Percentiles rank a stretch among this genome's conserved stretches.
phyloP scores from a whole-genome alignment of 2,888 invertebrate genomes.

The Cerceris ruficornis region DNA sequence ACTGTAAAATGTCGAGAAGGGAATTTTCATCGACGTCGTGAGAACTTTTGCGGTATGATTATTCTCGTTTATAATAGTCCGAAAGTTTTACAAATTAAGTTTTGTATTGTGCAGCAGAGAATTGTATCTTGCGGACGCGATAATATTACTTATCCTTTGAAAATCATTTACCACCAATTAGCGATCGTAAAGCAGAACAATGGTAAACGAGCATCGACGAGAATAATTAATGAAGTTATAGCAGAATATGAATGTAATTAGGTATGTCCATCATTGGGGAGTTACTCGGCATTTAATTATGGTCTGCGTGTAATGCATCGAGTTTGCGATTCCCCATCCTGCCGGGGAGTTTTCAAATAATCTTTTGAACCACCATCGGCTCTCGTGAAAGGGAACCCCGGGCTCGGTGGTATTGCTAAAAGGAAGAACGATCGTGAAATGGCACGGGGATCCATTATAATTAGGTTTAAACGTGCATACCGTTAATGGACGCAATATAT shows the following conservation, averaged over 20 bases:
- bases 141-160: background rate
- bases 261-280: constrained; percentile 57
- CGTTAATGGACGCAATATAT: constrained; percentile 76
- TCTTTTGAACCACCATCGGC: constrained; percentile 38
- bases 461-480: constrained; percentile 74
- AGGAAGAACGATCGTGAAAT: constrained; percentile 45
- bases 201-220: background rate
- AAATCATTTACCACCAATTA: background rate
- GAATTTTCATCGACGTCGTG: too few species aligned
- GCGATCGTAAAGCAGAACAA: background rate
- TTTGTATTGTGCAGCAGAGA: too few species aligned
- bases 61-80: too few species aligned
- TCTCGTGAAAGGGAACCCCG: constrained; percentile 24
- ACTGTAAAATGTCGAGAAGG: too few species aligned
- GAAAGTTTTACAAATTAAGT: too few species aligned
- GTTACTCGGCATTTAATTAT: constrained; percentile 65
- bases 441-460: constrained; percentile 70
- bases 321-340: constrained; percentile 30
- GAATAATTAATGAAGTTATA: constrained; percentile 48
- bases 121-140: too few species aligned
- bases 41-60: too few species aligned
- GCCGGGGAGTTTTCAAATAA: constrained; percentile 55
- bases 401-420: constrained; percentile 42
- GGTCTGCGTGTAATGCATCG: constrained; percentile 57
- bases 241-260: constrained; percentile 57